These are phyloP conservation scores for Eupithecia subumbrata DNA, from an alignment of 2,888 invertebrate species.

Conservation along the genomic window DNA sequence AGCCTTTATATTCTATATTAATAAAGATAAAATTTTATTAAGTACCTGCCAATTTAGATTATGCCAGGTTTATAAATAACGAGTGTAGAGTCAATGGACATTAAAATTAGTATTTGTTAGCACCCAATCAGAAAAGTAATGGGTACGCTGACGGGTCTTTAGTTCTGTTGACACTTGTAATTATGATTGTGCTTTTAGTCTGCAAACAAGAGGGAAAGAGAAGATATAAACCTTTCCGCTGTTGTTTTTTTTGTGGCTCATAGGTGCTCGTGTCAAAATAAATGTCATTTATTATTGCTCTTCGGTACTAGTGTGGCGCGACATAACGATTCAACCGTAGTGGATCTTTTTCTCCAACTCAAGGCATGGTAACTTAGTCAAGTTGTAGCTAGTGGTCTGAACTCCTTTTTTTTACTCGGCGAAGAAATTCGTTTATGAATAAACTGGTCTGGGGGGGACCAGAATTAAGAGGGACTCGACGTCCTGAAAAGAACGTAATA, in stretches of 20 bases:
- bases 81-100: neutral
- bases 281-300: neutral
- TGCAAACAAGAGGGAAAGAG: neutral
- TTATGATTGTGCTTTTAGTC: conserved; percentile 21
- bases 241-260: neutral
- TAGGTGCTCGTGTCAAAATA: neutral
- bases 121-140: conserved; percentile 68
- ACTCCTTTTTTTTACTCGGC: too few relatives aligned
- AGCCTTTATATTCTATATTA: too few relatives aligned
- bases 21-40: too few relatives aligned
- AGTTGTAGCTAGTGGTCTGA: too few relatives aligned
- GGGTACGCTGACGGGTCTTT: conserved; percentile 49
- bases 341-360: too few relatives aligned
- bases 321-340: neutral
- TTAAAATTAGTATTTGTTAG: conserved; percentile 62
- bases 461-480: too few relatives aligned
- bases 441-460: too few relatives aligned
- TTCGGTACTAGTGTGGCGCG: neutral
- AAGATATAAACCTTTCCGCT: neutral
- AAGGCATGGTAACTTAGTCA: too few relatives aligned
- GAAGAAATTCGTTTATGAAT: too few relatives aligned
- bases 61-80: conserved; percentile 9
- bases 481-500: too few relatives aligned
- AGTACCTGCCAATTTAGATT: neutral
- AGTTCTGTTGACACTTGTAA: conserved; percentile 40